Percentiles rank a stretch among this genome's conserved stretches.
These are phyloP conservation scores for Hirundo rustica DNA, from an alignment of 2,797 vertebrate species.

Conservation along the genomic window DNA sequence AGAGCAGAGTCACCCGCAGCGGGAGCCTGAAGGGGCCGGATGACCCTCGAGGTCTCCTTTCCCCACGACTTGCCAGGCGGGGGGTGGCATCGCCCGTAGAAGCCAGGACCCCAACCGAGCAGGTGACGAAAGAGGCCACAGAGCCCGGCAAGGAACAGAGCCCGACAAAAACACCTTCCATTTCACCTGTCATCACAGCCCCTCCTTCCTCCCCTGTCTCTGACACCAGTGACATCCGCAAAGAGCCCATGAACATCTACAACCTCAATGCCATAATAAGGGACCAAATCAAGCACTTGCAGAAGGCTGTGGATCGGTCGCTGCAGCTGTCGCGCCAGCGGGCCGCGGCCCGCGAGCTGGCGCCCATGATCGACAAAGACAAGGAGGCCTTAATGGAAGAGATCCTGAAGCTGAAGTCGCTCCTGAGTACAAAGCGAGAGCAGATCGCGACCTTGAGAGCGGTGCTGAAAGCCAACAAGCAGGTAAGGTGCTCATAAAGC, in stretches of 20 bases:
- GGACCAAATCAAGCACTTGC: slow-evolving; percentile 98
- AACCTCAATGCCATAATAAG: slow-evolving; percentile 98
- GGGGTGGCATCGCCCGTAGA: slow-evolving; percentile 81
- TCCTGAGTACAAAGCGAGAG: slow-evolving; percentile 96
- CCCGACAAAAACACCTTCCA: slow-evolving; percentile 81
- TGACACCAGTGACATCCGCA: slow-evolving; percentile 90
- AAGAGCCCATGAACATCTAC: slow-evolving; percentile 99
- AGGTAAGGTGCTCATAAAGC: slow-evolving; percentile 77
- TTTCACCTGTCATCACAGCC: slow-evolving; percentile 84
- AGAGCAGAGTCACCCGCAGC: slow-evolving; percentile 90
- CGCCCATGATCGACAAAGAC: slow-evolving; percentile 93
- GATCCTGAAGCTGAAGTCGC: slow-evolving; percentile 95
- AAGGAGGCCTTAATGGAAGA: slow-evolving; percentile 98
- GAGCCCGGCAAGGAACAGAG: slow-evolving; percentile 80
- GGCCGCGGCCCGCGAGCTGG: slow-evolving; percentile 91
- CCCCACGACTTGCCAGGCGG: slow-evolving; percentile 88
- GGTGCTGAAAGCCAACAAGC: slow-evolving; percentile 97
- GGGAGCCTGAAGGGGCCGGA: slow-evolving; percentile 94
- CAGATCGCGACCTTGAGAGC: slow-evolving; percentile 96
- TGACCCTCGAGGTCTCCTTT: slow-evolving; percentile 89
- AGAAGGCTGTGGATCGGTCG: slow-evolving; percentile 95
- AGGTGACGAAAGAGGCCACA: slow-evolving; percentile 81
- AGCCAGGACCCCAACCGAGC: slow-evolving; percentile 82
- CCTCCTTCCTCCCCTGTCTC: slow-evolving; percentile 84
- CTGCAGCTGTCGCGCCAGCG: slow-evolving; percentile 94